Evolutionary conservation across 2,888 invertebrate species (phyloP).

Genomic region (Halocaridina rubra): DNA sequence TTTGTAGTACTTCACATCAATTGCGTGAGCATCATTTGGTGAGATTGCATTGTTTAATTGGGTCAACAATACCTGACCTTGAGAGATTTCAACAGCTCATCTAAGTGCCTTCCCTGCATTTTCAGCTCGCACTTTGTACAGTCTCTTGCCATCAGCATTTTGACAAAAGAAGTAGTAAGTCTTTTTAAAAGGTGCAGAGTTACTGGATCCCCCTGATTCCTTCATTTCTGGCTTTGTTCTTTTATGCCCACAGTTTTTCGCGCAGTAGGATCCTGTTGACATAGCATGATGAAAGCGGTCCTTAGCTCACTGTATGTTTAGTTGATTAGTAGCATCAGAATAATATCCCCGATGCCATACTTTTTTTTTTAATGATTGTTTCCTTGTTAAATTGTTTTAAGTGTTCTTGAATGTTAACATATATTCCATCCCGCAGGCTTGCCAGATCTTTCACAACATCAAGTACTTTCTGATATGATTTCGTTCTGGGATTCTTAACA

Average conservation of each 20-base stretch:
- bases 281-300: neutral
- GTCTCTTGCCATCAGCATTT: neutral
- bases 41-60: neutral
- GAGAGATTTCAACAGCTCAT: neutral
- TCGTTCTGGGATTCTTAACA: constrained; percentile 9
- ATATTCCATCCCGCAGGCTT: neutral
- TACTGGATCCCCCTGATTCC: too few relatives aligned
- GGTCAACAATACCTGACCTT: neutral
- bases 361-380: neutral
- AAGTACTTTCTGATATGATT: neutral
- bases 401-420: too few relatives aligned
- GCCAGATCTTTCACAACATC: neutral
- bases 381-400: too few relatives aligned
- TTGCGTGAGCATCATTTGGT: neutral
- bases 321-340: neutral
- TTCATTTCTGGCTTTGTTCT: too few relatives aligned
- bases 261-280: neutral
- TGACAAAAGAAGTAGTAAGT: too few relatives aligned
- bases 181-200: too few relatives aligned
- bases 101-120: neutral
- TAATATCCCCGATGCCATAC: neutral
- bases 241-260: neutral
- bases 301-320: neutral
- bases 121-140: neutral
- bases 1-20: neutral